phyloP scores from a whole-genome alignment of 2,888 invertebrate species.

The Sarcophaga subvicina region DNA sequence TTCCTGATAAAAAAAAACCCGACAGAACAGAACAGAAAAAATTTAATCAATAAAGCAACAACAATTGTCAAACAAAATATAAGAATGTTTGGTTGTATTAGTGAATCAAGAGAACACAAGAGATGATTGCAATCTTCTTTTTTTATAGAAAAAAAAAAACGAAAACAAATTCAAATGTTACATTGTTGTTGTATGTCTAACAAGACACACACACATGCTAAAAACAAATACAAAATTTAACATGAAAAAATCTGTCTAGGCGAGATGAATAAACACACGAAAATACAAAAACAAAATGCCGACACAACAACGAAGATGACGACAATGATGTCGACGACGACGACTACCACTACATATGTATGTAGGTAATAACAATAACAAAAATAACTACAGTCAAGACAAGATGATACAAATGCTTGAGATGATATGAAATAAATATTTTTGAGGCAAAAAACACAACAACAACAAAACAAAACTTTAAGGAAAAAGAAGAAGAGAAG shows the following conservation, averaged over 20 bases:
- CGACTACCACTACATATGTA: no score
- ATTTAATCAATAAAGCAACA: conserved; percentile 15
- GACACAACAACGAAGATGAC: conserved; percentile 37
- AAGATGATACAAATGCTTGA: conserved; percentile 1
- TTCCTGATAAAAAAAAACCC: background rate
- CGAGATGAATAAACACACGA: background rate
- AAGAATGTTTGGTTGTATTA: background rate
- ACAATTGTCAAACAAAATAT: background rate
- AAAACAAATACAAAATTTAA: background rate
- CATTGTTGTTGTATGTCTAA: conserved; percentile 23
- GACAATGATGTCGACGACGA: background rate
- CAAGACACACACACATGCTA: background rate
- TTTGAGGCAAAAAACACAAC: background rate
- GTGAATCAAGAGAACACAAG: background rate
- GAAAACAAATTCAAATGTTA: background rate
- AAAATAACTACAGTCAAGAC: background rate
- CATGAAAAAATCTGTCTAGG: conserved; percentile 43
- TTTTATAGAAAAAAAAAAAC: background rate
- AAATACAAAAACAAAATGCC: conserved; percentile 28
- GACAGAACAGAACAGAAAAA: background rate
- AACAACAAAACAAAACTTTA: conserved; percentile 8
- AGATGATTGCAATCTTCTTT: conserved; percentile 39
- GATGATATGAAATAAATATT: background rate
- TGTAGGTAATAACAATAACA: conserved; percentile 15
- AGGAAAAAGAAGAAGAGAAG: background rate